phyloP scores from a whole-genome alignment of 2,888 invertebrate species.

The Dicranocentrus wangi region DNA sequence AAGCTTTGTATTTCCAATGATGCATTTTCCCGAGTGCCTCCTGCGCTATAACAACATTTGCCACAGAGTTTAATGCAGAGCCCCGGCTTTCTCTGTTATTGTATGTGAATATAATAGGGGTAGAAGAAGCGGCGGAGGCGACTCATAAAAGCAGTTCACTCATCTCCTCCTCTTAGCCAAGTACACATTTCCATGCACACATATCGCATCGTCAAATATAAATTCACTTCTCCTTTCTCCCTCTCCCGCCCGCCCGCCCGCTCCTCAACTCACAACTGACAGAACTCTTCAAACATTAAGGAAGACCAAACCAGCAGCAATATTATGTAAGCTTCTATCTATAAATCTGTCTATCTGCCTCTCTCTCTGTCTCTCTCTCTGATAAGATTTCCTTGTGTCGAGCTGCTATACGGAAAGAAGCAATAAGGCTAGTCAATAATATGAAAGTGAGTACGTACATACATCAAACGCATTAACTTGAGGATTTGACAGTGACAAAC shows the following conservation, averaged over 20 bases:
- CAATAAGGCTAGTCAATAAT: conserved; percentile 46
- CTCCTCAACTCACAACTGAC: conserved; percentile 32
- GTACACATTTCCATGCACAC: conserved; percentile 41
- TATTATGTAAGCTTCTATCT: conserved; percentile 47
- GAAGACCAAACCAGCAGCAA: conserved; percentile 34
- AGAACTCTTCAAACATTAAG: conserved; percentile 53
- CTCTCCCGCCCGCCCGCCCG: background rate
- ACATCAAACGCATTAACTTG: conserved; percentile 72
- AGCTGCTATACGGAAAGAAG: conserved; percentile 9
- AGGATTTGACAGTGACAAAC: conserved; percentile 72
- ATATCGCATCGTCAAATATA: conserved; percentile 53
- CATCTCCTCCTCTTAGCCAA: background rate
- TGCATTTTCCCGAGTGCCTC: background rate
- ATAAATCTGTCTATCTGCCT: conserved; percentile 55
- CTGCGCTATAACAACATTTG: background rate
- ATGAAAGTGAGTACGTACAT: conserved; percentile 30
- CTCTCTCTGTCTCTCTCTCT: conserved; percentile 15
- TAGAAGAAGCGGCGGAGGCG: too few species aligned
- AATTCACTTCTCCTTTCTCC: conserved; percentile 37
- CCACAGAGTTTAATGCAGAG: too few species aligned
- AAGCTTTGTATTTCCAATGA: conserved; percentile 41
- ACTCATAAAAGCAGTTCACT: conserved; percentile 12
- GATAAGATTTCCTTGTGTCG: too few species aligned
- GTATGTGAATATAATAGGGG: too few species aligned
- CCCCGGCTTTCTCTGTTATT: too few species aligned